A percentile compares a stretch with the other conserved stretches of the same genome.
phyloP scores from a whole-genome alignment of 2,888 invertebrate genomes.

The Polylopha cassiicola region DNA sequence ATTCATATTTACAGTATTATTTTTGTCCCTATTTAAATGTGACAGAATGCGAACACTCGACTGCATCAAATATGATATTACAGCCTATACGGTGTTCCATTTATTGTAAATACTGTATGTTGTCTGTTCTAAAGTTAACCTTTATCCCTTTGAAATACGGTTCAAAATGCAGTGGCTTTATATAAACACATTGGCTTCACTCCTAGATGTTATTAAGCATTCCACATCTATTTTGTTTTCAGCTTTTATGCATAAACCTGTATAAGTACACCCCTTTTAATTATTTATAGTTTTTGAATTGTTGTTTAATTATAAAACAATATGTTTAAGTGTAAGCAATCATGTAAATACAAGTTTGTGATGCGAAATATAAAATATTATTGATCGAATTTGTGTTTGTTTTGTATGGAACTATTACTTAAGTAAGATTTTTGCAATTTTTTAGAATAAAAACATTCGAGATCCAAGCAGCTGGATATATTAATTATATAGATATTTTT shows the following conservation, averaged over 20 bases:
- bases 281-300: constrained; percentile 60
- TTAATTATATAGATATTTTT: too few relatives aligned
- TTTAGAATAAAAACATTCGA: too few relatives aligned
- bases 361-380: constrained; percentile 65
- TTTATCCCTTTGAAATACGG: constrained; percentile 27
- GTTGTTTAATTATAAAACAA: constrained; percentile 59
- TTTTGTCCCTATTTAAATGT: too few relatives aligned
- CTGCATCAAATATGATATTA: constrained; percentile 58
- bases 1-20: too few relatives aligned
- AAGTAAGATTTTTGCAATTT: too few relatives aligned
- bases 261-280: constrained; percentile 62
- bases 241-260: constrained; percentile 47
- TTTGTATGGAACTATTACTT: constrained; percentile 18
- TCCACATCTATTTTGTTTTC: constrained; percentile 48
- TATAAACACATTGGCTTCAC: constrained; percentile 30
- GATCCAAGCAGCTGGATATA: too few relatives aligned
- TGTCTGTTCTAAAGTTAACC: constrained; percentile 36
- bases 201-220: constrained; percentile 53
- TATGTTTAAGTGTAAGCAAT: constrained; percentile 65
- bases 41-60: constrained; percentile 36
- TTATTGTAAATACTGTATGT: constrained; percentile 62
- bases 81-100: constrained; percentile 45
- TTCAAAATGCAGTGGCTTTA: constrained; percentile 30
- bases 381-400: constrained; percentile 36
- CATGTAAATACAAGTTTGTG: constrained; percentile 75